These are phyloP conservation scores for Potorous gilbertii DNA, from an alignment of 2,797 vertebrate genomes.

Conservation along the genomic window DNA sequence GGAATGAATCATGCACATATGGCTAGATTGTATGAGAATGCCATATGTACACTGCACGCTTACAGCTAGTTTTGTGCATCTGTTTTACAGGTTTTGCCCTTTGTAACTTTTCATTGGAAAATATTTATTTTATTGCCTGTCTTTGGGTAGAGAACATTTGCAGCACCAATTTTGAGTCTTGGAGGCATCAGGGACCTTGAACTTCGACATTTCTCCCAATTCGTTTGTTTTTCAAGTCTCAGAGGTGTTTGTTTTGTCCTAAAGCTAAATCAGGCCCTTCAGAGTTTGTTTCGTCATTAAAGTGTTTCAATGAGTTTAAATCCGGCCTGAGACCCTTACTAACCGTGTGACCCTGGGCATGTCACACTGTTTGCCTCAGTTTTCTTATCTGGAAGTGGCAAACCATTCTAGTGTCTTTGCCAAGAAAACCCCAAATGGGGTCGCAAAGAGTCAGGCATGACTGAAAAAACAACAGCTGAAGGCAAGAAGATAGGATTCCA, in stretches of 20 bases:
- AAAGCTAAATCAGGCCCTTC: conserved; percentile 30
- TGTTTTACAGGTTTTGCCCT: background rate
- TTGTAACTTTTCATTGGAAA: background rate
- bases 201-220: conserved; percentile 12
- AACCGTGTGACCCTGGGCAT: background rate
- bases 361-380: background rate
- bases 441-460: background rate
- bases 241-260: conserved; percentile 7
- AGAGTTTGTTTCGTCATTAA: conserved; percentile 18
- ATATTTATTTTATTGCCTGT: background rate
- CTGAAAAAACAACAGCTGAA: background rate
- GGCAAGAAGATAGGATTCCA: background rate
- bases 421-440: background rate
- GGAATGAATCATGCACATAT: background rate
- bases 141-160: conserved; percentile 1
- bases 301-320: background rate
- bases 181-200: background rate
- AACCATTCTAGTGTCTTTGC: background rate
- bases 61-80: fast-evolving
- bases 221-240: conserved; percentile 32
- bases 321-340: background rate
- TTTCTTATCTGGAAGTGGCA: background rate
- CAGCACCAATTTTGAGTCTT: background rate
- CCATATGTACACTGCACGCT: fast-evolving
- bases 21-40: no score